These are phyloP conservation scores for Atrina japonica DNA, from an alignment of 2,888 invertebrate genomes.

Conservation along the genomic window DNA sequence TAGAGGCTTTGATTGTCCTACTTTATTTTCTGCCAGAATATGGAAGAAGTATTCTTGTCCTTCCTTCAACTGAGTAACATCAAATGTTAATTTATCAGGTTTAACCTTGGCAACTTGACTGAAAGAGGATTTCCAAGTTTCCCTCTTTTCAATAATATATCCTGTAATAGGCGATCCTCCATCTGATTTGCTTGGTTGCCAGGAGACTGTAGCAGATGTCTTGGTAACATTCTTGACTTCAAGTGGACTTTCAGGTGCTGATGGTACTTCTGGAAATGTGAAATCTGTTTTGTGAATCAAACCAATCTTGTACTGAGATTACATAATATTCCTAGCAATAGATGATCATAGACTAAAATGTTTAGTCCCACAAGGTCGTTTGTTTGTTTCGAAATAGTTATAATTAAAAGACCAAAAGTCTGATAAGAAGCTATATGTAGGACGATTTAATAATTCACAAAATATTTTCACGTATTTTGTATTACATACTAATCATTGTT, in stretches of 20 bases:
- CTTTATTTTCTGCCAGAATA: slow-evolving; percentile 91
- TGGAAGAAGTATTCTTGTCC: slow-evolving; percentile 92
- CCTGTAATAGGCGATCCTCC: slow-evolving; percentile 90
- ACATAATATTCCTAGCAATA: background rate
- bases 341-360: too few relatives aligned
- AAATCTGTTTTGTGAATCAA: background rate
- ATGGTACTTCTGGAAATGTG: slow-evolving; percentile 62
- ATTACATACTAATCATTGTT: too few relatives aligned
- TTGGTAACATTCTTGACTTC: slow-evolving; percentile 65
- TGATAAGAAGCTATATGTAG: too few relatives aligned
- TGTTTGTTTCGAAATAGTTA: too few relatives aligned
- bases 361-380: too few relatives aligned
- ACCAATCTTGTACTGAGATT: background rate
- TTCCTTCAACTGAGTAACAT: slow-evolving; percentile 85
- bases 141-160: slow-evolving; percentile 90
- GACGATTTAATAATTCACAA: too few relatives aligned
- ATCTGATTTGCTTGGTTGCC: slow-evolving; percentile 83
- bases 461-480: too few relatives aligned
- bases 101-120: slow-evolving; percentile 61
- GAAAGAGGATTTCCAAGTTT: slow-evolving; percentile 79
- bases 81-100: slow-evolving; percentile 57
- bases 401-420: too few relatives aligned
- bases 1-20: slow-evolving; percentile 89
- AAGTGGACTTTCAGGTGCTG: slow-evolving; percentile 70
- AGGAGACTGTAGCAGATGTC: slow-evolving; percentile 60